Evolutionary conservation across 2,888 invertebrate genomes (phyloP).

Genomic region (Rutpela maculata): DNA sequence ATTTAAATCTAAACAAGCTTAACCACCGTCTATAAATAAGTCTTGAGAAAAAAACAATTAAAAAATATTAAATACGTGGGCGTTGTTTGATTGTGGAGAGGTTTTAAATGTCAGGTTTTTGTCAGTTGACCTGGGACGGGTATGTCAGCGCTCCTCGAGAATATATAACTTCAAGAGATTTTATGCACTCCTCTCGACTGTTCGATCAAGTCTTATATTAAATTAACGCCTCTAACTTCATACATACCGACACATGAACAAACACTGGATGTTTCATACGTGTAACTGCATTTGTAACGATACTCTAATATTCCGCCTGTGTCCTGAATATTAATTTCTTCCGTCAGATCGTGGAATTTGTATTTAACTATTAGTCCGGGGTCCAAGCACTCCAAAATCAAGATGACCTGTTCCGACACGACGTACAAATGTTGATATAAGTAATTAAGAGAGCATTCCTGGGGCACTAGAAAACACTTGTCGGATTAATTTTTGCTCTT

Average conservation of each 20-base stretch:
- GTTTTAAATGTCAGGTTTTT: conserved; percentile 37
- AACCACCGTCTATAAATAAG: neutral
- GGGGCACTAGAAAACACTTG: too few species aligned
- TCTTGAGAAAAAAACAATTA: neutral
- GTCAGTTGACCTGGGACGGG: conserved; percentile 40
- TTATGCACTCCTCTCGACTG: conserved; percentile 34
- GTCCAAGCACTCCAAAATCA: too few species aligned
- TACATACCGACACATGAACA: conserved; percentile 12
- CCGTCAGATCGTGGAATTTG: neutral
- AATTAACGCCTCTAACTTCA: conserved; percentile 17
- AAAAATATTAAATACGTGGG: conserved; percentile 21
- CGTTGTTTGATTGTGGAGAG: conserved; percentile 36
- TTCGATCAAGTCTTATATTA: conserved; percentile 29
- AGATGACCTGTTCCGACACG: too few species aligned
- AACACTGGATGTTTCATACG: conserved; percentile 2
- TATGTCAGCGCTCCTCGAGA: conserved; percentile 44
- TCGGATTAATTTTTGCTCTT: too few species aligned
- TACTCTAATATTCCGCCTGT: neutral
- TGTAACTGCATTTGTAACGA: neutral
- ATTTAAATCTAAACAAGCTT: neutral
- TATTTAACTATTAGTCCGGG: too few species aligned
- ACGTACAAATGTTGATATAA: too few species aligned
- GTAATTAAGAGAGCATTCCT: too few species aligned
- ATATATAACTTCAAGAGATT: conserved; percentile 25
- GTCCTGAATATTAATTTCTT: neutral